A percentile compares a stretch with the other conserved stretches of the same genome.
Evolutionary conservation across 2,888 invertebrate species (phyloP).

Genomic region (Leptopilina drosophilae): DNA sequence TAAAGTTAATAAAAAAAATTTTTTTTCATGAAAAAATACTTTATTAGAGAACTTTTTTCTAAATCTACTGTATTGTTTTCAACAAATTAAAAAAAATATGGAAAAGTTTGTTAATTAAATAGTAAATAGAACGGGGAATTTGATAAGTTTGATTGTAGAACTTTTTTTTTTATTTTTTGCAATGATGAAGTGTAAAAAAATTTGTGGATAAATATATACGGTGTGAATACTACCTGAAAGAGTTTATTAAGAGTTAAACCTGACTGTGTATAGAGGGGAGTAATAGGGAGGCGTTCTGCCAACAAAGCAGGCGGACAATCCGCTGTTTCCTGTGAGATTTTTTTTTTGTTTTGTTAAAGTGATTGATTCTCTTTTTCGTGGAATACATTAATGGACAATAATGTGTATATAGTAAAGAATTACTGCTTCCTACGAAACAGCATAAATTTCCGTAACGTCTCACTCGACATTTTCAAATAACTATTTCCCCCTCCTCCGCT

Average conservation of each 20-base stretch:
- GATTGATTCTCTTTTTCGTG: conserved; percentile 1
- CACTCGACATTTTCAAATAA: neutral
- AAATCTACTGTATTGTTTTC: too few relatives aligned
- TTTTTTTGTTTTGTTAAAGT: neutral
- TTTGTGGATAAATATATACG: neutral
- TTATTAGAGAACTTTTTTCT: too few relatives aligned
- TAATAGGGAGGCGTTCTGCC: neutral
- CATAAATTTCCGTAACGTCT: neutral
- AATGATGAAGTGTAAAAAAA: neutral
- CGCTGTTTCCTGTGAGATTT: neutral
- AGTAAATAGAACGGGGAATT: too few relatives aligned
- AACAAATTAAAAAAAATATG: too few relatives aligned
- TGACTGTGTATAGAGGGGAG: neutral
- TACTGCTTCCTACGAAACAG: neutral
- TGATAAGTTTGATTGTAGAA: too few relatives aligned
- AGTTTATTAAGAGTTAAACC: neutral
- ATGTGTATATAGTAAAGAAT: neutral
- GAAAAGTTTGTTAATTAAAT: too few relatives aligned
- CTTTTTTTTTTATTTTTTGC: neutral
- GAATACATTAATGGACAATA: conserved; percentile 1
- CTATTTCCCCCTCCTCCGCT: neutral
- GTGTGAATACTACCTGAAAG: neutral
- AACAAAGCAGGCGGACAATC: conserved; percentile 3
- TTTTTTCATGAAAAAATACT: too few relatives aligned
- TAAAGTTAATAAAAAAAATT: too few relatives aligned